These are phyloP conservation scores for Danio albolineatus DNA, from an alignment of 2,797 vertebrate species.

Conservation along the genomic window DNA sequence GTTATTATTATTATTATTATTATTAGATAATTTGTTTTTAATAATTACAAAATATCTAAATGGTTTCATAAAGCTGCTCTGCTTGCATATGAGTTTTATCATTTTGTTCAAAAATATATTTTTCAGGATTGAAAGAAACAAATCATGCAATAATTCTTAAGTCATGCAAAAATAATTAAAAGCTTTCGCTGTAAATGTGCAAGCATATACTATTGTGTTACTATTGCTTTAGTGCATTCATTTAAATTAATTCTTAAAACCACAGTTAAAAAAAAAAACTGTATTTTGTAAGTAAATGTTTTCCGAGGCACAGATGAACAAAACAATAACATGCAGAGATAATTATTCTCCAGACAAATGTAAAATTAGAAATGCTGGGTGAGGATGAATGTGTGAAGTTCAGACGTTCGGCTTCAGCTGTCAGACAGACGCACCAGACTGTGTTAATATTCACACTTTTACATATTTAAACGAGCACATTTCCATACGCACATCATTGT, in stretches of 20 bases:
- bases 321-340: background rate
- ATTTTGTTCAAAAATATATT: background rate
- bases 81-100: too few species aligned
- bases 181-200: background rate
- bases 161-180: background rate
- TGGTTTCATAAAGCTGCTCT: background rate
- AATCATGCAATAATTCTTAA: too few species aligned
- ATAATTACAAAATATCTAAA: conserved; percentile 28
- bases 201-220: background rate
- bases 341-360: conserved; percentile 43
- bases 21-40: too few species aligned
- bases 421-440: conserved; percentile 6
- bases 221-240: background rate
- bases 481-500: conserved; percentile 43
- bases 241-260: background rate
- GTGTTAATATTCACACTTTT: conserved; percentile 33
- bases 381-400: conserved; percentile 54
- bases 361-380: conserved; percentile 27
- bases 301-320: background rate
- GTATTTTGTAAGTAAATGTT: conserved; percentile 25
- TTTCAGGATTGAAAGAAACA: too few species aligned
- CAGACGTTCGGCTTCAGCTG: conserved; percentile 45
- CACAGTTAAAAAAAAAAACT: background rate
- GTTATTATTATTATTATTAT: too few species aligned
- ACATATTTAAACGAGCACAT: conserved; percentile 51